Conservation (phyloP, 2,888 invertebrate species). For the Leptothorax acervorum region DNA sequence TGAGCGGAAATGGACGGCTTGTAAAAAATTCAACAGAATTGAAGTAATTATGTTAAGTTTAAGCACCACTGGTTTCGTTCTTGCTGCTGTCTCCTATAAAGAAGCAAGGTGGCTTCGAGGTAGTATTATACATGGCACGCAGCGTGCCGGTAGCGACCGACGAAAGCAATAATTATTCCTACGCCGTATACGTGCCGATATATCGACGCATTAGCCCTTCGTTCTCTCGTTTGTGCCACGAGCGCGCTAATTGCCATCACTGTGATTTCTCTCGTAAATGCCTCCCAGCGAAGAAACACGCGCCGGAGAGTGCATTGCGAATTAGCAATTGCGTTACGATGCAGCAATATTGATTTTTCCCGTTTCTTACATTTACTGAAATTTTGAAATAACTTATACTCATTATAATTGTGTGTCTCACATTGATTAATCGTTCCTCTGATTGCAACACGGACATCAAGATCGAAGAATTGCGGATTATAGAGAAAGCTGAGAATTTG, state of each 20-base stretch:
- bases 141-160: slow-evolving; percentile 50
- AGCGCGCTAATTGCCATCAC: slow-evolving; percentile 76
- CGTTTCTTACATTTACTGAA: neutral
- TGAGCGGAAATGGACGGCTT: neutral
- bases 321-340: slow-evolving; percentile 28
- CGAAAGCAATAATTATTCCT: slow-evolving; percentile 78
- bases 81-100: slow-evolving; percentile 67
- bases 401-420: neutral
- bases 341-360: slow-evolving; percentile 24
- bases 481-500: neutral
- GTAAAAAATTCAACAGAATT: neutral
- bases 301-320: slow-evolving; percentile 42
- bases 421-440: slow-evolving; percentile 15
- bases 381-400: neutral
- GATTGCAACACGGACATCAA: slow-evolving; percentile 21
- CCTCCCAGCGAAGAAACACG: neutral
- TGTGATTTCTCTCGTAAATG: slow-evolving; percentile 47
- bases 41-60: neutral
- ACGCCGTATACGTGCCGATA: slow-evolving; percentile 68
- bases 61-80: slow-evolving; percentile 22
- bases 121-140: slow-evolving; percentile 40
- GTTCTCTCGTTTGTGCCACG: slow-evolving; percentile 73
- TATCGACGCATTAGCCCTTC: slow-evolving; percentile 75
- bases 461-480: slow-evolving; percentile 16
- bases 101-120: slow-evolving; percentile 61